These are phyloP conservation scores for Haemorhous mexicanus DNA, from an alignment of 2,113 vertebrate genomes.

Conservation along the genomic window DNA sequence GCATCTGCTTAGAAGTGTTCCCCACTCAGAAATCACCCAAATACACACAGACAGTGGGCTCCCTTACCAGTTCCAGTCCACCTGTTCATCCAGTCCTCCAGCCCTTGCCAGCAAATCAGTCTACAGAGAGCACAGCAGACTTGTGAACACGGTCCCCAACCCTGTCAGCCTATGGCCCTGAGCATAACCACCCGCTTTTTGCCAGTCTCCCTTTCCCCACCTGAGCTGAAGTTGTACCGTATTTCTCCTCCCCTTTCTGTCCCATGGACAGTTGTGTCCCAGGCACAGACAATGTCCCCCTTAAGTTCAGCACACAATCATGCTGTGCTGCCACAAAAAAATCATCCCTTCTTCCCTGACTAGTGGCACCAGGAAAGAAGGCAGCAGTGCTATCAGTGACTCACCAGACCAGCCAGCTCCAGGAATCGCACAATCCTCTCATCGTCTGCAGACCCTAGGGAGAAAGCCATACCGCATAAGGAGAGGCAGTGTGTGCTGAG, in stretches of 20 bases:
- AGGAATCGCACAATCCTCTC: slow-evolving; percentile 89
- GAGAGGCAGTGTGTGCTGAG: neutral
- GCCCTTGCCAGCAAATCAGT: slow-evolving; percentile 82
- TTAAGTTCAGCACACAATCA: neutral
- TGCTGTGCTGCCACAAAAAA: neutral
- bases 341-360: neutral
- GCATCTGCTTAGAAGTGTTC: neutral
- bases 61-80: slow-evolving; percentile 96
- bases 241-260: neutral
- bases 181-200: neutral
- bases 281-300: neutral
- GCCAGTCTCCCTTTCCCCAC: neutral
- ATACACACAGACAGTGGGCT: neutral
- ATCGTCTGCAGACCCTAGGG: slow-evolving; percentile 85
- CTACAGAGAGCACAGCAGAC: slow-evolving; percentile 70
- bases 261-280: neutral
- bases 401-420: slow-evolving; percentile 89
- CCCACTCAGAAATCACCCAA: neutral
- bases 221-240: neutral
- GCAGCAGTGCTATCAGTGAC: slow-evolving; percentile 10
- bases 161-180: neutral
- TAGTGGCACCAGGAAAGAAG: neutral
- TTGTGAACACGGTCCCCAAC: neutral
- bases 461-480: neutral
- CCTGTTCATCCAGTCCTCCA: slow-evolving; percentile 86